Evolutionary conservation across 2,113 vertebrate genomes (phyloP).

Genomic region (Hemicordylus capensis): DNA sequence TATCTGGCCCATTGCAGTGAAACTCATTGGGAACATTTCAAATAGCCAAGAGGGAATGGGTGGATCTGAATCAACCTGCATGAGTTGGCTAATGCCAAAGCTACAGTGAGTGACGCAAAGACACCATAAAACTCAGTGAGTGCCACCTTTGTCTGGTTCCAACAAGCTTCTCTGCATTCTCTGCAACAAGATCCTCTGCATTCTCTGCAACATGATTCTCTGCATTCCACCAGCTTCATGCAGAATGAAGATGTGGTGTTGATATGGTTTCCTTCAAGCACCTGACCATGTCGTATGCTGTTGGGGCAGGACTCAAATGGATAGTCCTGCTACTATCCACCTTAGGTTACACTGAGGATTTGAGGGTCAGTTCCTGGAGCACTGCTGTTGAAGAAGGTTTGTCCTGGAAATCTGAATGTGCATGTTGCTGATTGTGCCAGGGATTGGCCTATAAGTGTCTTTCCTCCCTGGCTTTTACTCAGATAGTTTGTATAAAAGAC

Average conservation of each 20-base stretch:
- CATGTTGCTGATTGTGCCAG: too few species aligned
- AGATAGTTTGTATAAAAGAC: too few species aligned
- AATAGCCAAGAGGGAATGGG: background rate
- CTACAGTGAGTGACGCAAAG: too few species aligned
- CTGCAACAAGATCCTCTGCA: background rate
- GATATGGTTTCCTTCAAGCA: background rate
- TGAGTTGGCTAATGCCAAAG: too few species aligned
- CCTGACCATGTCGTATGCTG: background rate
- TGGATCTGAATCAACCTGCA: too few species aligned
- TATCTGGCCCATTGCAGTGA: background rate
- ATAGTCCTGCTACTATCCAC: background rate
- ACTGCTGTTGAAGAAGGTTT: background rate
- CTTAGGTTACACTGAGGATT: background rate
- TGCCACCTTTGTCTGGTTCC: too few species aligned
- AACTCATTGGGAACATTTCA: background rate
- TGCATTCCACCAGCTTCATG: background rate
- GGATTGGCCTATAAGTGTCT: background rate
- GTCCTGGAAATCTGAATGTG: background rate
- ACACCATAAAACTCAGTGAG: too few species aligned
- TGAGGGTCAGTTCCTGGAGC: background rate
- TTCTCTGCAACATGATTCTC: background rate
- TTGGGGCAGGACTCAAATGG: background rate
- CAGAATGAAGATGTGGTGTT: background rate
- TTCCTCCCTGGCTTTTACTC: background rate
- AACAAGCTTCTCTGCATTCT: background rate